A percentile compares a stretch with the other conserved stretches of the same genome.
These are phyloP conservation scores for Gallinago nigripennis DNA, from an alignment of 2,797 vertebrate species.

Conservation along the genomic window DNA sequence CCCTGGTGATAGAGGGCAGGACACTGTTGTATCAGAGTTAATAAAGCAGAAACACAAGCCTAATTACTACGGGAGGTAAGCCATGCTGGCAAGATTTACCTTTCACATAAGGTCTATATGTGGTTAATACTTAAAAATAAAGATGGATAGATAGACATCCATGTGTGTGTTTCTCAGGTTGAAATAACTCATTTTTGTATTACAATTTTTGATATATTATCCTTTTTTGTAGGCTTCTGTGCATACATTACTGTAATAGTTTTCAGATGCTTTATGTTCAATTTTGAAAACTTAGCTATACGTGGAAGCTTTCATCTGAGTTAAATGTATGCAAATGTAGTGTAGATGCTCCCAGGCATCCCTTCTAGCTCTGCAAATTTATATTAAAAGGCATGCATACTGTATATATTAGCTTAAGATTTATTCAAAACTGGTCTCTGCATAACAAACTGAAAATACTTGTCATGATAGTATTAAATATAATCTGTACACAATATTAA, in stretches of 20 bases:
- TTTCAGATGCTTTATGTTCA: constrained; percentile 6
- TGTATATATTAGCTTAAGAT: neutral
- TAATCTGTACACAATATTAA: neutral
- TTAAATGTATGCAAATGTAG: constrained; percentile 4
- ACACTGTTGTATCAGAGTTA: constrained; percentile 77
- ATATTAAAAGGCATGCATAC: neutral
- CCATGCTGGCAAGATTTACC: constrained; percentile 64
- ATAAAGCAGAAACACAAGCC: constrained; percentile 80
- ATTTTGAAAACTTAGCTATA: constrained; percentile 21
- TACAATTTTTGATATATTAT: neutral
- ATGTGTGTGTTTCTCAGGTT: neutral
- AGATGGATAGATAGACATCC: neutral
- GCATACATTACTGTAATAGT: neutral
- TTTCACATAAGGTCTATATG: constrained; percentile 44
- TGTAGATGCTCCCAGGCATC: neutral
- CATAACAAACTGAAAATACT: neutral
- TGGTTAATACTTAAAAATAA: constrained; percentile 48
- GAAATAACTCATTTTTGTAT: neutral
- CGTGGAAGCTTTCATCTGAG: neutral
- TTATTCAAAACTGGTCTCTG: neutral
- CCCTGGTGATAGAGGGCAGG: constrained; percentile 80
- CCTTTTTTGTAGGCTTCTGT: neutral
- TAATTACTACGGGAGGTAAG: constrained; percentile 77
- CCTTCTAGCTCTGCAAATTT: neutral
- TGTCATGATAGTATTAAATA: neutral